phyloP scores from a whole-genome alignment of 37 sponge, comb jelly and placozoan species.

The Cliona cf. orientalis region DNA sequence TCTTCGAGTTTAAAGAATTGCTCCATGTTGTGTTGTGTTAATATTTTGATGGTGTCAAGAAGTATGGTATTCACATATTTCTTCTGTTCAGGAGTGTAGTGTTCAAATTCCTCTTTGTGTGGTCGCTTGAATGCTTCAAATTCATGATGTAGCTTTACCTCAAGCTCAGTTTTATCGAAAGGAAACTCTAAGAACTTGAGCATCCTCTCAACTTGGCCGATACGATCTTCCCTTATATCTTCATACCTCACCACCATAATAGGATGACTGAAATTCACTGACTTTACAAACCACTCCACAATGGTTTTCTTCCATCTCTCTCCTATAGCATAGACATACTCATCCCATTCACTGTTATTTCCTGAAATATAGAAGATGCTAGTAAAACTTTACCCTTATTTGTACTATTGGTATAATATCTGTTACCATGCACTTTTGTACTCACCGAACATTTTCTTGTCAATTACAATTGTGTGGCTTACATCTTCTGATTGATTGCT shows the following conservation, averaged over 20 bases:
- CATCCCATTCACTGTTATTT: slow-evolving; percentile 12
- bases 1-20: slow-evolving; percentile 3
- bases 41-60: background rate
- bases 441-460: too few relatives aligned
- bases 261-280: slow-evolving; percentile 2
- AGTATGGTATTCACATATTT: background rate
- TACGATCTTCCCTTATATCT: slow-evolving; percentile 26
- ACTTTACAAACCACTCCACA: slow-evolving; percentile 18
- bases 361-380: too few relatives aligned
- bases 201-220: slow-evolving; percentile 36
- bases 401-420: too few relatives aligned
- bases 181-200: slow-evolving; percentile 42
- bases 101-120: slow-evolving; percentile 32
- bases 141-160: background rate
- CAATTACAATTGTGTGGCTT: too few relatives aligned
- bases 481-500: too few relatives aligned
- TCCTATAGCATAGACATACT: slow-evolving; percentile 9
- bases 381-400: too few relatives aligned
- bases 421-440: too few relatives aligned
- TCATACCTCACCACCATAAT: slow-evolving; percentile 56
- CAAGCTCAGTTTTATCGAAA: slow-evolving; percentile 36
- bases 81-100: slow-evolving; percentile 30
- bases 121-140: slow-evolving; percentile 8
- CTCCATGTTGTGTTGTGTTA: background rate
- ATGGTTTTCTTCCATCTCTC: slow-evolving; percentile 8